Base-by-base conservation (phyloP, 1,140 invertebrate genomes). In the Trichomalopsis sarcophagae region DNA sequence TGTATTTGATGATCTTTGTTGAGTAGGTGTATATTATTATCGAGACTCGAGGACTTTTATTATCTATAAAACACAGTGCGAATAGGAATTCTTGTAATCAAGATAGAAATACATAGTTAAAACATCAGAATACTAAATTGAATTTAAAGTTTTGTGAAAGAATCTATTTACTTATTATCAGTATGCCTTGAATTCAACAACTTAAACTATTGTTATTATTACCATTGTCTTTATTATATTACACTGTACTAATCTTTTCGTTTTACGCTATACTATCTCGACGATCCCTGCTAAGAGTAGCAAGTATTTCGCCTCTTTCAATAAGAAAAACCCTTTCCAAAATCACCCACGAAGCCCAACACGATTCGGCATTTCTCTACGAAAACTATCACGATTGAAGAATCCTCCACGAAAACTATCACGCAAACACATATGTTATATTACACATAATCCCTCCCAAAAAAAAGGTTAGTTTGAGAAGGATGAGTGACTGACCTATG, bases 31-130 rank as follows among this genome's bases (percentile, higher is more conserved):
- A 14, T 23, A 17, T 55, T 2, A 47, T 27, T 17, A 66, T 84
- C 68, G 77, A 84, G 76, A 74, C 83, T 84, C 78, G 13, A 62
- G 23, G 69, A 44, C 55, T 80, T 44, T 47, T 66, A 84, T 23
- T 69, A 68, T 47, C 44, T 62, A 75, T n/a, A 50, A 33, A n/a
- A 21, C 7, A 23, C 11, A 44, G 33, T 33, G 74, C 3, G 21
- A 33, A 17, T 47, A 47, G 9, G 21, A 76, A 76, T 47, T 40
- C 44, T n/a, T 76, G 36, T 73, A 36, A 73, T n/a, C 0, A 73
- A 14, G 33, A n/a, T 73, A 11, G 21, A 69, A 44, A 69, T 80
- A 21, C 33, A n/a, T 66, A 44, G 0, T 13, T 7, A 17, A 30
- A 68, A 81, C 27, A 50, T 14, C 33, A 73, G 5, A 62, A 62